A percentile compares a stretch with the other conserved stretches of the same genome.
Conservation (phyloP, 2,888 invertebrate species). For the Cephonodes hylas region DNA sequence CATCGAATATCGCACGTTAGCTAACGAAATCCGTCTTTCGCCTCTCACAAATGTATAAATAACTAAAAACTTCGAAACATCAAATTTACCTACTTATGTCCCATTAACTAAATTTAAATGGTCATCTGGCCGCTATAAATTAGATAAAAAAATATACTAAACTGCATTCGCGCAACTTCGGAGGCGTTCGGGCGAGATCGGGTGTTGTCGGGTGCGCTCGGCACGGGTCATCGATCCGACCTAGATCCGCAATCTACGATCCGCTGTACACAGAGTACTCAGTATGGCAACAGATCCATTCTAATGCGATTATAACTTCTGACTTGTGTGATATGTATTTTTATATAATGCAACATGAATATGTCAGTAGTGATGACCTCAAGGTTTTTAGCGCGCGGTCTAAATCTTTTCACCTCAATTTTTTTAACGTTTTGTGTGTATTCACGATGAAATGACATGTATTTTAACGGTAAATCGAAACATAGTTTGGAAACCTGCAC, state of each 20-base stretch:
- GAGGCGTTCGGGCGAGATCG: conserved; percentile 31
- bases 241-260: conserved; percentile 39
- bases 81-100: conserved; percentile 22
- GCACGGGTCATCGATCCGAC: conserved; percentile 59
- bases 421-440: no score
- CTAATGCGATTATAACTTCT: background rate
- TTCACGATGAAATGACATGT: no score
- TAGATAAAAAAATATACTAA: conserved; percentile 18
- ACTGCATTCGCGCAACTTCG: conserved; percentile 21
- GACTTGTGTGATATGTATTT: background rate
- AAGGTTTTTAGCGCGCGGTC: no score
- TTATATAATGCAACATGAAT: no score
- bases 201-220: conserved; percentile 33
- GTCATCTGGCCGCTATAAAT: conserved; percentile 23
- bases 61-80: conserved; percentile 20
- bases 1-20: background rate
- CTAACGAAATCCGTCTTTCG: background rate
- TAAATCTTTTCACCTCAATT: no score
- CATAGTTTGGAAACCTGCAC: no score
- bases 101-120: conserved; percentile 21
- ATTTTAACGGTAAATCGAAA: no score
- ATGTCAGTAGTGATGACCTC: no score
- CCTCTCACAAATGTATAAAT: conserved; percentile 2
- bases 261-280: background rate
- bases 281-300: background rate